A percentile compares a stretch with the other conserved stretches of the same genome.
phyloP scores from a whole-genome alignment of 2,888 invertebrate genomes.

The Geotrupes spiniger region DNA sequence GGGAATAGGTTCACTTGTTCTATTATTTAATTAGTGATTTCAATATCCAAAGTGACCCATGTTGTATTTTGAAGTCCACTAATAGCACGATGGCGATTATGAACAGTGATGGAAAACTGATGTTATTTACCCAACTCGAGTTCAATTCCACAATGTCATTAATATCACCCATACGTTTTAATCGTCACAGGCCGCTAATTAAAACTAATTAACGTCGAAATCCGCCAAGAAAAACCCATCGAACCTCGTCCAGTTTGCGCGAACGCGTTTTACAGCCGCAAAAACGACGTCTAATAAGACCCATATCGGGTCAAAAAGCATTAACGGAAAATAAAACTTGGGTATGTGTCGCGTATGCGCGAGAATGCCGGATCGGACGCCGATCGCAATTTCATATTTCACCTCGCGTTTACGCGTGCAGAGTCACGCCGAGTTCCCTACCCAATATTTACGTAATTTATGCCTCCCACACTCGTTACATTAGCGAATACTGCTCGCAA shows the following conservation, averaged over 20 bases:
- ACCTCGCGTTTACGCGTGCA: too few species aligned
- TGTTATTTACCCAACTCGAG: too few species aligned
- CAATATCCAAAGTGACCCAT: too few species aligned
- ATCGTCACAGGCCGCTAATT: background rate
- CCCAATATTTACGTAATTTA: conserved; percentile 33
- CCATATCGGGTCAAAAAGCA: conserved; percentile 4
- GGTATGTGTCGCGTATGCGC: background rate
- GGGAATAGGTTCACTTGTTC: too few species aligned
- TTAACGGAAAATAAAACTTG: conserved; percentile 5
- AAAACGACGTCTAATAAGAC: background rate
- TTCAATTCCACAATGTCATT: too few species aligned
- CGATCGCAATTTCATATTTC: too few species aligned
- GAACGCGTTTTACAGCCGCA: conserved; percentile 1
- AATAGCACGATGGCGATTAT: too few species aligned
- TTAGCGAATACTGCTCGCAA: conserved; percentile 32
- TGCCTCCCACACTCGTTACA: conserved; percentile 34
- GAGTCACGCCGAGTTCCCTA: conserved; percentile 25
- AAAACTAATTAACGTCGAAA: background rate
- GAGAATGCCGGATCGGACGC: background rate
- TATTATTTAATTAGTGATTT: too few species aligned
- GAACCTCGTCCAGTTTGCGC: background rate
- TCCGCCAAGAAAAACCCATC: too few species aligned
- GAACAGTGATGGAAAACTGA: too few species aligned
- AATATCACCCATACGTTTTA: too few species aligned
- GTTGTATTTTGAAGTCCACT: too few species aligned